phyloP scores from a whole-genome alignment of 1,140 invertebrate genomes.

The Halyomorpha halys region DNA sequence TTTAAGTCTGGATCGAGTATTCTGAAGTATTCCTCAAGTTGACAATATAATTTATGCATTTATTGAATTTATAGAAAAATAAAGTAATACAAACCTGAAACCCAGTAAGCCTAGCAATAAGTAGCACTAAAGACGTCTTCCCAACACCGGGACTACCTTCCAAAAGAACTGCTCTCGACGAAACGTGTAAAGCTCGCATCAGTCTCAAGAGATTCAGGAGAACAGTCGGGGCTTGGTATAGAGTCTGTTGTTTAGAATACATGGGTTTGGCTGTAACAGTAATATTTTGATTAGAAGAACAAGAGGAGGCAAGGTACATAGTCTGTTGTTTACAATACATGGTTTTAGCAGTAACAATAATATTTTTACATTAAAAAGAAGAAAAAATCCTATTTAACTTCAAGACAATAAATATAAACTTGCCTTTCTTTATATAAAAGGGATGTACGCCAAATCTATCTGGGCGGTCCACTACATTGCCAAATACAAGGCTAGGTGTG shows the following conservation, averaged over 20 bases:
- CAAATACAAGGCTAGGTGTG: conserved; percentile 14
- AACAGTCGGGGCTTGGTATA: conserved; percentile 74
- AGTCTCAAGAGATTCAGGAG: conserved; percentile 71
- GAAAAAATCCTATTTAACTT: no score
- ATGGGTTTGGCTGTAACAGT: no score
- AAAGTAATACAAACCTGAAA: conserved; percentile 36
- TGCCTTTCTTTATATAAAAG: conserved; percentile 53
- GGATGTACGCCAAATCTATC: conserved; percentile 54
- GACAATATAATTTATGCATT: neutral
- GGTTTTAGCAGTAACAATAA: neutral
- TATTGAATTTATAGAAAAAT: no score
- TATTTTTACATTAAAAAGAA: no score
- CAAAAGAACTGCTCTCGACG: conserved; percentile 78
- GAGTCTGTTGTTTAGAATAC: conserved; percentile 40
- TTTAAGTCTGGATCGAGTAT: no score
- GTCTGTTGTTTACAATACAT: conserved; percentile 39
- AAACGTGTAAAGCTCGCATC: conserved; percentile 74
- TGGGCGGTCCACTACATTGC: conserved; percentile 1
- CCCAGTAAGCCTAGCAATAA: conserved; percentile 77
- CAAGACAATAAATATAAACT: conserved; percentile 16
- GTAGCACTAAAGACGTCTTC: conserved; percentile 89
- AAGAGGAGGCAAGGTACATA: conserved; percentile 64
- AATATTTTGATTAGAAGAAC: no score
- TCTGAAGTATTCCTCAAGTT: no score
- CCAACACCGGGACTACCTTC: conserved; percentile 98